Evolutionary conservation across 92 coral and sea anemone species (phyloP), one percentile per base, ranked within the genome.

Genomic region (Phenganax marumi): DNA sequence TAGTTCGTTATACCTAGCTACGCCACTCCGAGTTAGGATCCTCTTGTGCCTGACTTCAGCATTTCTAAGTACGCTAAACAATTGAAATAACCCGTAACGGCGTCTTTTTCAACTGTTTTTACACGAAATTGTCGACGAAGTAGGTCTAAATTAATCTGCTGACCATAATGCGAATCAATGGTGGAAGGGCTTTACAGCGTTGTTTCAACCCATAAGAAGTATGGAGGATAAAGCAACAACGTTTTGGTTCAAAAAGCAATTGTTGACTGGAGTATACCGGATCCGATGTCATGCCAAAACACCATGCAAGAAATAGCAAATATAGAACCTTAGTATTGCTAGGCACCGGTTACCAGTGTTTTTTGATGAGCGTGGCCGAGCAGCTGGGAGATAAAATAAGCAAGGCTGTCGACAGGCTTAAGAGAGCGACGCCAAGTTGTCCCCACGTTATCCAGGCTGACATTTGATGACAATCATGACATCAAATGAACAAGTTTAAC

Each of bases 261-360:
- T 63, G 69, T 63, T 14, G 69, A 63, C 69, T 63, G 69, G 69
- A 63, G 69, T 46, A 63, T 63, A 19, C 69, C 69, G 8, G 69
- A 63, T 14, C 69, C 69, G 13, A 63, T 63, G 24, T 8, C 12
- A 19, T 63, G 69, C 23, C 69, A 26, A 19, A 64, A 64, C 5
- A 64, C 70, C 24, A 64, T 64, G 47, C 10, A 17, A 10, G 70
- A 64, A 16, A 64, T 64, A 23, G 70, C 47, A 6, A 23, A 8
- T 19, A 46, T 64, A 62, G 39, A 62, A 62, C 33, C 69, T 18
- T 12, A 13, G 43, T 4, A 18, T 62, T n/a, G 69, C 69, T 18
- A 62, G 39, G 21, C 69, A 62, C 12, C 43, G 21, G 5, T 12
- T 62, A 22, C 69, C 69, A 22, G 8, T 6, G 10, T 22, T 62